These are phyloP conservation scores for Poecile montanus DNA, from an alignment of 2,797 vertebrate genomes.

Conservation along the genomic window DNA sequence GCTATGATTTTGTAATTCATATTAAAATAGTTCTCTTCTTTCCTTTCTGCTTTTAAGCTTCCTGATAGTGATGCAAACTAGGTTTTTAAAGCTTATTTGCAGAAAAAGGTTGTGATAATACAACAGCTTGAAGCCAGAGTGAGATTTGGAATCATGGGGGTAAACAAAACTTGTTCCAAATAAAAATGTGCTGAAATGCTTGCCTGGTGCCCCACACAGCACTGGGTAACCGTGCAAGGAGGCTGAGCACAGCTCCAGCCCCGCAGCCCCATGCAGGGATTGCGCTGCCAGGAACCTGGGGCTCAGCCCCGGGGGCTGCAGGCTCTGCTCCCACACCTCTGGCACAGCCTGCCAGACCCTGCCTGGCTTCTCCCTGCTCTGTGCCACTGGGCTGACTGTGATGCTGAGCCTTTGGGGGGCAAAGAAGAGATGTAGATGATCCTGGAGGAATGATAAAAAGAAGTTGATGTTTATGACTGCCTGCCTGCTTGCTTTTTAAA, in stretches of 20 bases:
- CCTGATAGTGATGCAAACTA: background rate
- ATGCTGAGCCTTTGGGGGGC: background rate
- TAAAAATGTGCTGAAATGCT: background rate
- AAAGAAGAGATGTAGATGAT: background rate
- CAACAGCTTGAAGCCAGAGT: background rate
- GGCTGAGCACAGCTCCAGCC: fast-evolving
- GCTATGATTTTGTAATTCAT: background rate
- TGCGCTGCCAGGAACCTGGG: background rate
- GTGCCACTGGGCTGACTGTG: fast-evolving
- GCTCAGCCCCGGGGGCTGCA: fast-evolving
- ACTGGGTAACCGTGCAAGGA: fast-evolving
- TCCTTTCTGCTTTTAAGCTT: background rate
- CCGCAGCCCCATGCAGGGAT: fast-evolving
- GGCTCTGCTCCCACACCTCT: background rate
- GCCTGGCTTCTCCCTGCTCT: fast-evolving
- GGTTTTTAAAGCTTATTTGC: background rate
- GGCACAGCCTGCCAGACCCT: background rate
- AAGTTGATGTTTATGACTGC: background rate
- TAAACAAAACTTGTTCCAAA: conserved; percentile 3
- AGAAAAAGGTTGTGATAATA: background rate
- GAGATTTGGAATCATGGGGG: background rate
- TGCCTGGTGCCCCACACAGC: background rate
- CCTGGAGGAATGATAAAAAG: background rate
- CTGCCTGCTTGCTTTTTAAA: conserved; percentile 34
- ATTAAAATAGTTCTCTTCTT: background rate